Evolutionary conservation across 1,140 invertebrate genomes (phyloP).

Genomic region (Brachionus manjavacas): DNA sequence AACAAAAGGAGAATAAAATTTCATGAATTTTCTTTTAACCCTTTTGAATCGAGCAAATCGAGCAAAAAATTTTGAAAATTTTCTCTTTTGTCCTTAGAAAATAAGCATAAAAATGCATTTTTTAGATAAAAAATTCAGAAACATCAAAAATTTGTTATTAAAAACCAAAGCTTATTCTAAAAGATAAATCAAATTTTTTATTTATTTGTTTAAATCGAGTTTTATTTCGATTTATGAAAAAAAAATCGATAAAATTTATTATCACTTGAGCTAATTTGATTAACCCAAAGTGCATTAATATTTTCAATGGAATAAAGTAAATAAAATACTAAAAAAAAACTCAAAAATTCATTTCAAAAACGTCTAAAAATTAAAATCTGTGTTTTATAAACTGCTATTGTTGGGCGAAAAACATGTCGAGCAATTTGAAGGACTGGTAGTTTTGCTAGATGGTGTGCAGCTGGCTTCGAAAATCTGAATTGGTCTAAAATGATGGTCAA

Average conservation of each 20-base stretch:
- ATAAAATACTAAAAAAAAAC: not conserved
- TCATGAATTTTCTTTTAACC: not conserved
- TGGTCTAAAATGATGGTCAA: not conserved
- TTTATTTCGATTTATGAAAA: conserved; percentile 12
- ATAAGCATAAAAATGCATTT: not conserved
- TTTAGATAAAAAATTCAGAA: not conserved
- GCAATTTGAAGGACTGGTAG: not conserved
- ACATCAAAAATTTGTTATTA: not conserved
- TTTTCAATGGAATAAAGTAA: not conserved
- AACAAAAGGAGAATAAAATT: not conserved
- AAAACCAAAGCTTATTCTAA: not conserved
- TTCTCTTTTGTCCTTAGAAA: not conserved
- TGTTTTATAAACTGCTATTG: not conserved
- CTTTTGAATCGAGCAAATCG: not conserved
- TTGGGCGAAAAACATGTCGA: not conserved
- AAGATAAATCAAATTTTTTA: not conserved
- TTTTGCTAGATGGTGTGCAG: not conserved
- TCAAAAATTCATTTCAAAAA: not conserved
- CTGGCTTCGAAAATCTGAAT: not conserved
- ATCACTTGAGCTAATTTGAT: conserved; percentile 3
- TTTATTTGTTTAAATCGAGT: not conserved
- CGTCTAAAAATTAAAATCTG: not conserved
- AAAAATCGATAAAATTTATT: conserved; percentile 16
- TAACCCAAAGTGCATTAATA: not conserved
- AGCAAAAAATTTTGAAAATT: not conserved